phyloP scores from a whole-genome alignment of 2,888 invertebrate genomes.

The Mermis nigrescens region DNA sequence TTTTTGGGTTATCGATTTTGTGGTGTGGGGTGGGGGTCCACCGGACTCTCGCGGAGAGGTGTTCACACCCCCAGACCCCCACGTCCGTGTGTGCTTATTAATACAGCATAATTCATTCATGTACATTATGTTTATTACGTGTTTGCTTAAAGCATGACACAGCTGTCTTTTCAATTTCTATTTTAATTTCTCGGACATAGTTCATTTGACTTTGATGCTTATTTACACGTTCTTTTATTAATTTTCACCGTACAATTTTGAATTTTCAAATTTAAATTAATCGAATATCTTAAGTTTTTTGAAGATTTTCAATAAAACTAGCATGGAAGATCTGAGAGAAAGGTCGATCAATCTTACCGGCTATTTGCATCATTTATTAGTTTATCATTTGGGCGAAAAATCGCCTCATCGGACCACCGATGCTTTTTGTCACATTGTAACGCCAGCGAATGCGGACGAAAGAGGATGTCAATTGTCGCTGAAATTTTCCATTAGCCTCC shows the following conservation, averaged over 20 bases:
- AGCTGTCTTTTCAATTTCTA: too few relatives aligned
- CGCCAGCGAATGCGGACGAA: conserved; percentile 38
- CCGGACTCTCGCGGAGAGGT: too few relatives aligned
- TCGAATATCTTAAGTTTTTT: not conserved
- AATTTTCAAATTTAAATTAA: too few relatives aligned
- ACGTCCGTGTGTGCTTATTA: too few relatives aligned
- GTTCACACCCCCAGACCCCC: too few relatives aligned
- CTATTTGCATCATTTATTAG: conserved; percentile 39
- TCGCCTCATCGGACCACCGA: conserved; percentile 9
- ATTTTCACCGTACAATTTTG: too few relatives aligned
- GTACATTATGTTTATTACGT: too few relatives aligned
- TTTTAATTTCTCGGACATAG: not conserved
- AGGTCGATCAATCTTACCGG: conserved; percentile 41
- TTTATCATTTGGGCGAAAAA: conserved; percentile 21
- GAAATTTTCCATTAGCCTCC: conserved; percentile 35
- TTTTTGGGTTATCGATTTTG: too few relatives aligned
- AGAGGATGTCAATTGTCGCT: conserved; percentile 42
- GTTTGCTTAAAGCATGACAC: too few relatives aligned
- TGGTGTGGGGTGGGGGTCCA: too few relatives aligned
- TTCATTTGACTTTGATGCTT: not conserved
- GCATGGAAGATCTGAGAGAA: conserved; percentile 33
- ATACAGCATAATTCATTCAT: too few relatives aligned
- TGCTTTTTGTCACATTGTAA: conserved; percentile 35
- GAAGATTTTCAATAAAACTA: conserved; percentile 38
- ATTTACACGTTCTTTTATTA: not conserved